phyloP scores from a whole-genome alignment of 1,140 invertebrate species.

The Drosophila sp. region DNA sequence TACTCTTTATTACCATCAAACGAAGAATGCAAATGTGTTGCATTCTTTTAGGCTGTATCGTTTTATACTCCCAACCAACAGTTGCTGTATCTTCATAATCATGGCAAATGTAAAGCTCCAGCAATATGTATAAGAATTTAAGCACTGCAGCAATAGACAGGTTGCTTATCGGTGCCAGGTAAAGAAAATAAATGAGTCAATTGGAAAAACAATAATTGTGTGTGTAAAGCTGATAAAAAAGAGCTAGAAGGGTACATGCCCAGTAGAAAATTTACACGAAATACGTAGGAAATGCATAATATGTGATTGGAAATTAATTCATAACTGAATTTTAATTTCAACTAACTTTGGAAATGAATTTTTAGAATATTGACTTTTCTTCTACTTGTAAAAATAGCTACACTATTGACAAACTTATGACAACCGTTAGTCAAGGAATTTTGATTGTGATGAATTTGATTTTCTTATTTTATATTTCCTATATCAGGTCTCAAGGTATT shows the following conservation, averaged over 20 bases:
- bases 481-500: no score
- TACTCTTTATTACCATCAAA: no score
- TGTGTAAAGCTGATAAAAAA: background rate
- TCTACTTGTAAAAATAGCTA: no score
- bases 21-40: background rate
- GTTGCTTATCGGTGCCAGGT: background rate
- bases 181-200: slow-evolving; percentile 8
- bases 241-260: background rate
- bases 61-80: background rate
- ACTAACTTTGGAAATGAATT: no score
- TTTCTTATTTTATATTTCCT: no score
- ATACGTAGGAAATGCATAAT: background rate
- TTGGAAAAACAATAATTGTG: background rate
- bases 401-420: no score
- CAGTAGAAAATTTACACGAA: background rate
- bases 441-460: no score
- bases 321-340: no score
- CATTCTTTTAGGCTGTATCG: slow-evolving; percentile 9
- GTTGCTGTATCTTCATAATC: no score
- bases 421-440: no score
- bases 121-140: background rate
- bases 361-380: no score
- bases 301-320: background rate
- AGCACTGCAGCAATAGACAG: background rate
- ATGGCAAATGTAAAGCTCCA: no score